Base-by-base conservation (phyloP, 2,888 invertebrate genomes). In the Dyspetes luteomarginatus region DNA sequence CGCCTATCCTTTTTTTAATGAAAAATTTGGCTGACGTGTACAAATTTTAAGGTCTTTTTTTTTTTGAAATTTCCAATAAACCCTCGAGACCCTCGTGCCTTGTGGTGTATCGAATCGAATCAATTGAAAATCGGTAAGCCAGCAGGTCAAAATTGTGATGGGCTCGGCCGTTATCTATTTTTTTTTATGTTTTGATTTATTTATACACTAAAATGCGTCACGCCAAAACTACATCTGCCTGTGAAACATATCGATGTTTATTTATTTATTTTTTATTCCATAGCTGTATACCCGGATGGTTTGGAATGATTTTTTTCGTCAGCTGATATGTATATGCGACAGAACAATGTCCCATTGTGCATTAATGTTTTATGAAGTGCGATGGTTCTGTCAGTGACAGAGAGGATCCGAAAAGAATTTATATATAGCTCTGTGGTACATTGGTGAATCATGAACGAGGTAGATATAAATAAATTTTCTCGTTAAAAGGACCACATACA, bases 321-420 rank as follows among this genome's bases (percentile, higher is more conserved):
- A 15, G n/a, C 3, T 24, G 48, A 22, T 28, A 43, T 28, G 55
- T 12, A 15, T 36, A 36, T 12, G 41, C 4, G 50, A 19, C 45
- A 55, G 22, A 15, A 68, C 45, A 43, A 48, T 45, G 64, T 55
- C 26, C 55, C 28, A 56, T 65, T 64, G 64, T 74, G 65, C 45
- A 65, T 65, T 74, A 52, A 73, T 73, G 73, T 74, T 65, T 74
- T 74, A 74, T 56, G 73, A 64, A 74, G 65, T 74, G 73, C 55
- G 56, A 65, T 74, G 73, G 56, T 65, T 65, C 55, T 74, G 73
- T 65, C 73, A 65, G 73, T 56, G 30, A 52, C 73, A 74, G 73
- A 45, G 28, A 17, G 5, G n/a, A 41, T 5, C 24, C 36, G 9
- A 22, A 60, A 28, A 36, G 60, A 24, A 3, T 41, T n/a, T n/a